Evolutionary conservation across 1,140 invertebrate species (phyloP), one percentile per base, ranked within the genome.

Genomic region (Aleiodes sp.): DNA sequence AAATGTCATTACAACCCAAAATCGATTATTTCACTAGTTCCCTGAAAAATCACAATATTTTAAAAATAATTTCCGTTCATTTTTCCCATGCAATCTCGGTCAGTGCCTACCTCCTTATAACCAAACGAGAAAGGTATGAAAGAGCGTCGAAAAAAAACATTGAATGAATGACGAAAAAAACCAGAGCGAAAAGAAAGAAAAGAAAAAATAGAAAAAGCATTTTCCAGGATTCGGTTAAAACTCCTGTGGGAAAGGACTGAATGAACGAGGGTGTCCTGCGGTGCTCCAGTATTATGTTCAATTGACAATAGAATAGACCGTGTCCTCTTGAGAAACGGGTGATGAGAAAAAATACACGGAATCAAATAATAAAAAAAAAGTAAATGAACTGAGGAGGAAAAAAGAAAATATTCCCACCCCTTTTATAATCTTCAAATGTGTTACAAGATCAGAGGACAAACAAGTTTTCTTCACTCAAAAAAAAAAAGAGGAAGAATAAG

Each of bases 191-290:
- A 82, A 76, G 77, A 82, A 57, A 35, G 57, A 68, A 65, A 77
- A 81, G 77, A 75, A n/a, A 82, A 80, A 82, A 76, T 76, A 82
- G 39, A 35, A 37, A 68, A 65, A 77, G 80, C 76, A 75, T 69
- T 84, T 84, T 84, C 78, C 78, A 80, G 75, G 70, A 81, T 84
- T 84, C 76, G 70, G 76, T 73, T 73, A 78, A 70, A 59, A 81
- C 59, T 78, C 75, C n/a, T 83, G 82, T 85, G 82, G 80, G 82
- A 84, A 85, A 79, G 67, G 71, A 82, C 73, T 75, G 64, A 80
- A 75, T 69, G 75, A 78, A 74, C 72, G 41, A 63, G 68, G 72
- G 71, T 73, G 70, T 78, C 75, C 70, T 72, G 75, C 63, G 66
- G 72, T 75, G 78, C 72, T 75, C 61, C 66, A 68, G 72, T 76